Percentiles rank a stretch among this genome's conserved stretches.
These are phyloP conservation scores for Vulpes lagopus DNA, from an alignment of 2,113 vertebrate genomes.

Conservation along the genomic window DNA sequence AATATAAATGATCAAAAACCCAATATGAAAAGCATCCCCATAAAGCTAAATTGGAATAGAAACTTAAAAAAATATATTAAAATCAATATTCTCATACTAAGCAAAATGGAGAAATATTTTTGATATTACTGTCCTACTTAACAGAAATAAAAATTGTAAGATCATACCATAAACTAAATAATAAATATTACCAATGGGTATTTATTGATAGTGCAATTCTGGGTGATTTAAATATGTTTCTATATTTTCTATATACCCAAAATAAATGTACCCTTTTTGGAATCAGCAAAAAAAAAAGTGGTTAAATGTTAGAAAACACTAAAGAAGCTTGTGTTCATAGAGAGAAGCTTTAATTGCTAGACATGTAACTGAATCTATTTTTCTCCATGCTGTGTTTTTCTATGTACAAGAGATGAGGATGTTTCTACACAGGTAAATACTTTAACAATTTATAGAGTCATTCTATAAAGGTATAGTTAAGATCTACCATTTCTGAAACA, in stretches of 20 bases:
- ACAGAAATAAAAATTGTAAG: conserved; percentile 30
- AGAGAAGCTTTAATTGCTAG: conserved; percentile 24
- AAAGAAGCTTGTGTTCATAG: background rate
- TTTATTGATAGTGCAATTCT: background rate
- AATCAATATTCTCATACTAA: background rate
- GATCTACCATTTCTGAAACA: conserved; percentile 8
- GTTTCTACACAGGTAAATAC: background rate
- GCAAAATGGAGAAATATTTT: background rate
- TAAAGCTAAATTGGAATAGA: conserved; percentile 8
- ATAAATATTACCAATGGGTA: conserved; percentile 18
- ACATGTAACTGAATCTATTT: background rate
- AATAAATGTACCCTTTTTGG: conserved; percentile 21
- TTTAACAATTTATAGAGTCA: conserved; percentile 30
- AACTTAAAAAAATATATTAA: conserved; percentile 25
- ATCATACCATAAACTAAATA: conserved; percentile 2
- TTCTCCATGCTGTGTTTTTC: background rate
- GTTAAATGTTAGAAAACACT: conserved; percentile 11
- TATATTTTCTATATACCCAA: background rate
- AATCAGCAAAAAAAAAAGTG: background rate
- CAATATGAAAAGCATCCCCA: conserved; percentile 22
- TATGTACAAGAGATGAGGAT: background rate
- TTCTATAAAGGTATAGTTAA: conserved; percentile 33
- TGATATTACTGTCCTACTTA: background rate
- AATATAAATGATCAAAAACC: background rate
- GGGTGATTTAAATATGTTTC: background rate